Base-by-base conservation (phyloP, 2,888 invertebrate genomes). In the Pollenia labialis region DNA sequence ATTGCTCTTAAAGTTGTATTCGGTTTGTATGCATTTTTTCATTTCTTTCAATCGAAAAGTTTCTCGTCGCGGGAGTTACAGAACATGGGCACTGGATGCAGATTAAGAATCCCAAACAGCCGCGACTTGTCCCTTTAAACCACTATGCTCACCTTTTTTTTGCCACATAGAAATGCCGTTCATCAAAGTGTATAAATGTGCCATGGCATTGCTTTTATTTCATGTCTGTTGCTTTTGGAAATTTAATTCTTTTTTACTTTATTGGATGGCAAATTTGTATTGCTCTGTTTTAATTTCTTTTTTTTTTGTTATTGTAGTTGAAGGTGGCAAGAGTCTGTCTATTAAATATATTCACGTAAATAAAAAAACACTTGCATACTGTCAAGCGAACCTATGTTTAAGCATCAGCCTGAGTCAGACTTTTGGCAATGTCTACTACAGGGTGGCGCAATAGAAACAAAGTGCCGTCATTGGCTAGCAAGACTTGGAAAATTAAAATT, bases 171-270 rank as follows among this genome's bases (percentile, higher is more conserved):
- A 14, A 54, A 32, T 62, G 23, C 7, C 16, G 58, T 81, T 81
- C 71, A 81, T 56, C 81, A 66, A 52, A 68, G 72, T 77, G 46
- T 68, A 62, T 23, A 69, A 82, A 32, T 60, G 75, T 74, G 69
- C 32, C 56, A 83, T 74, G 64, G 44, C 56, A 83, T 80, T 64
- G 46, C 44, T 58, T 76, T 75, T 82, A 74, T 69, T 79, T 71
- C 75, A 66, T 64, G 82, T 83, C 64, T 86, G 75, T 86, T 82
- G 69, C 69, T 71, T 81, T 81, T 81, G 42, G 23, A 52, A 66
- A 68, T 84, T 79, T 68, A 69, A 81, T 79, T 75, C 54, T 69
- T 64, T 66, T n/a, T n/a, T 46, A 48, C 23, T 2, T 48, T 77
- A 56, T 64, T 42, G 64, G 16, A 46, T 40, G 18, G 16, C 8